Evolutionary conservation across 2,888 invertebrate genomes (phyloP).

Genomic region (Zelleria hepariella): DNA sequence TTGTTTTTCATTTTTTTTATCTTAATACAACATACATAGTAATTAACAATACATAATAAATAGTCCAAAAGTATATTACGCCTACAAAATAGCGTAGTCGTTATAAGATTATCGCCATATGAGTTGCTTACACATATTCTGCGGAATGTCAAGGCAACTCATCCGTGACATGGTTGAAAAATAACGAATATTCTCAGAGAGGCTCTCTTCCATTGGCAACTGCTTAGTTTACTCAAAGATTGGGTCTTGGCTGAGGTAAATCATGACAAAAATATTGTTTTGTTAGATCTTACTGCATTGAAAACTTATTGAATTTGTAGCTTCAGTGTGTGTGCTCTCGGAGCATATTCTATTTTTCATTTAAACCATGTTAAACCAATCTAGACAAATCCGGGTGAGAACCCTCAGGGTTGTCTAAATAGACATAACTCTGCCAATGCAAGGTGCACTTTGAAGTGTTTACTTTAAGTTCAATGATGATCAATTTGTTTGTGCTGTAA

Average conservation of each 20-base stretch:
- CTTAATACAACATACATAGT: constrained; percentile 73
- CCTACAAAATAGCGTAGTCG: constrained; percentile 72
- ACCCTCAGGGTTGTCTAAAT: background rate
- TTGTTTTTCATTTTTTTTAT: constrained; percentile 66
- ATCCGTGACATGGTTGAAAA: constrained; percentile 50
- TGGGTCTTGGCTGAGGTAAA: background rate
- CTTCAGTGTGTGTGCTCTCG: constrained; percentile 14
- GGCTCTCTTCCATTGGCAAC: constrained; percentile 16
- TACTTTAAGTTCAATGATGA: constrained; percentile 23
- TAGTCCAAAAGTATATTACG: constrained; percentile 74
- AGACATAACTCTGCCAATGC: constrained; percentile 4
- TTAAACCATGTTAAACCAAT: constrained; percentile 27
- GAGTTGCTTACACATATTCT: constrained; percentile 56
- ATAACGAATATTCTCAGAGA: constrained; percentile 49
- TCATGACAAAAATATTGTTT: background rate
- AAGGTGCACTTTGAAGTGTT: constrained; percentile 6
- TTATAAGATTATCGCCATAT: constrained; percentile 69
- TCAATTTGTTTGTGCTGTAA: constrained; percentile 43
- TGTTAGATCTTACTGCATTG: background rate
- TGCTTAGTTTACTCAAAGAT: background rate
- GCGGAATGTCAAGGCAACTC: constrained; percentile 59
- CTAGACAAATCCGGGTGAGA: constrained; percentile 16
- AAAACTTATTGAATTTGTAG: background rate
- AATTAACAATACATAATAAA: constrained; percentile 73
- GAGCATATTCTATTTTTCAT: constrained; percentile 30